phyloP scores from a whole-genome alignment of 2,797 vertebrate genomes.

The Phataginus tetradactyla region DNA sequence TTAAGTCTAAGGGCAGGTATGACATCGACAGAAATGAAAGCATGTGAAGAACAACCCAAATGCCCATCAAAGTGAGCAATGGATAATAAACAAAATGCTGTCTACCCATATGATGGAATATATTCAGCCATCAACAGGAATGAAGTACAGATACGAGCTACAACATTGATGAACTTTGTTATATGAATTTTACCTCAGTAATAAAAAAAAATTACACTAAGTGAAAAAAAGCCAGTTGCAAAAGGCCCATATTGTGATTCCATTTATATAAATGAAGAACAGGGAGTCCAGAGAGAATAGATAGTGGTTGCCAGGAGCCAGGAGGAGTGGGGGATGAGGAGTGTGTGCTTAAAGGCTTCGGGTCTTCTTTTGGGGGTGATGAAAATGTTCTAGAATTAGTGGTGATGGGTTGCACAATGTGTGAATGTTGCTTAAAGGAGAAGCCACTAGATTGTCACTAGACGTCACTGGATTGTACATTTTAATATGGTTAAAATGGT shows the following conservation, averaged over 20 bases:
- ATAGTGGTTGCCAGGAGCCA: neutral
- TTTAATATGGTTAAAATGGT: neutral
- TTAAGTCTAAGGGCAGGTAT: neutral
- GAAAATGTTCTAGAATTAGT: neutral
- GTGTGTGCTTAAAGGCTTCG: neutral
- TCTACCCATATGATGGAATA: accelerated
- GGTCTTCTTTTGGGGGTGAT: neutral
- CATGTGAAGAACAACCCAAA: neutral
- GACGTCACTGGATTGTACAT: neutral
- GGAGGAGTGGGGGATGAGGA: neutral
- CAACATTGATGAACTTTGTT: neutral
- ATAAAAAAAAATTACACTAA: neutral
- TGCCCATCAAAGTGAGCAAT: neutral
- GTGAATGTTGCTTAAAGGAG: neutral
- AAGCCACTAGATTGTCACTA: neutral
- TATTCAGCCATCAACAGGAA: neutral
- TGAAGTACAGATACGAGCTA: accelerated
- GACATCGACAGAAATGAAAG: neutral
- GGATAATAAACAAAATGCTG: neutral
- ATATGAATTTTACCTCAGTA: no score
- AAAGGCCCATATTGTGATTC: neutral
- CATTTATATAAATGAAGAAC: no score
- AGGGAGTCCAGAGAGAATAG: neutral
- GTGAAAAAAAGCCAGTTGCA: neutral
- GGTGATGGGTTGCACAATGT: neutral